phyloP scores from a whole-genome alignment of 2,888 invertebrate genomes.

The Pristionchus exspectatus region DNA sequence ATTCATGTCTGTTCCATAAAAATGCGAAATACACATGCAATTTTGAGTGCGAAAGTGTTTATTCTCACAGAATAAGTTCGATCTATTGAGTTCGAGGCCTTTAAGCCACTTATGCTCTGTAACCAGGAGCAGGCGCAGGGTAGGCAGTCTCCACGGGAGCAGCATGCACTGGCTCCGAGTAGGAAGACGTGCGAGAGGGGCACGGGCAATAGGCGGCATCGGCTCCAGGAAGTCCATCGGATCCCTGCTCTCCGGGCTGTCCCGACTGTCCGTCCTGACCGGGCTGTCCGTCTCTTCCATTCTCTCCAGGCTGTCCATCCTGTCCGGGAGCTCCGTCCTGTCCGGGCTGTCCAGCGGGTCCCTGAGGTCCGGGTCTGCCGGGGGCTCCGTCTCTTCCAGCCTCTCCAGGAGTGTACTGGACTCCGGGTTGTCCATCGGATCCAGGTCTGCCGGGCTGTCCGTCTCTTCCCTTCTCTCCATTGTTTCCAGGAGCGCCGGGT shows the following conservation, averaged over 20 bases:
- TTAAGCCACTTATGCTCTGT: slow-evolving; percentile 27
- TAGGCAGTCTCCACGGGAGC: slow-evolving; percentile 23
- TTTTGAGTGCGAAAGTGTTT: too few relatives aligned
- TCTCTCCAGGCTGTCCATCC: slow-evolving; percentile 49
- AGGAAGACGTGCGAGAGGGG: slow-evolving; percentile 33
- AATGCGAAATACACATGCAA: not conserved
- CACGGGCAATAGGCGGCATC: slow-evolving; percentile 51
- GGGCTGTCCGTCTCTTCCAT: slow-evolving; percentile 51
- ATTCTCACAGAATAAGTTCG: too few relatives aligned
- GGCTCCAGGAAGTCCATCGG: slow-evolving; percentile 52
- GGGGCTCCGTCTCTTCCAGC: slow-evolving; percentile 50
- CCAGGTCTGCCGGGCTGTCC: slow-evolving; percentile 42
- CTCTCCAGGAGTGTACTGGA: slow-evolving; percentile 55
- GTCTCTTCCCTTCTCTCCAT: slow-evolving; percentile 41
- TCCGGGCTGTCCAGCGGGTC: slow-evolving; percentile 51
- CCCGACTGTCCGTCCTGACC: slow-evolving; percentile 51
- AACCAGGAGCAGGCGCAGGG: not conserved
- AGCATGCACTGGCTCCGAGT: slow-evolving; percentile 38
- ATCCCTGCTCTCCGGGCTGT: slow-evolving; percentile 54
- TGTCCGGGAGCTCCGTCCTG: slow-evolving; percentile 46
- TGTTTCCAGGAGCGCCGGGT: slow-evolving; percentile 43
- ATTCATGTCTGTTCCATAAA: not conserved
- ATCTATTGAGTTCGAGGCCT: not conserved
- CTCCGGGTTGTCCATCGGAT: slow-evolving; percentile 50
- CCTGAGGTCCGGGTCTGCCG: slow-evolving; percentile 53